Percentiles rank a stretch among this genome's conserved stretches.
Evolutionary conservation across 2,888 invertebrate species (phyloP).

Genomic region (Barypeithes pellucidus): DNA sequence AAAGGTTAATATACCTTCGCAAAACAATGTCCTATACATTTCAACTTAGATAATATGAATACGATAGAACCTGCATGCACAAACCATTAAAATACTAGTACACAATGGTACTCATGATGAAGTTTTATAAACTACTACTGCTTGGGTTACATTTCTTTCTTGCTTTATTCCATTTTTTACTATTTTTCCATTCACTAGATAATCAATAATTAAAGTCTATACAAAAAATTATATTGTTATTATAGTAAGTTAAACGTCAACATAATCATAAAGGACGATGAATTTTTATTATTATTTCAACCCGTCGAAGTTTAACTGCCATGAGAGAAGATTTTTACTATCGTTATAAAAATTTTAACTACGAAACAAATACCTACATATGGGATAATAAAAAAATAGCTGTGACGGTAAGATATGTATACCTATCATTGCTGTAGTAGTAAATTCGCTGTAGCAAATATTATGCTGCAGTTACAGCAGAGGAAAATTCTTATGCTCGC

Average conservation of each 20-base stretch:
- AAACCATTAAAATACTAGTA: slow-evolving; percentile 49
- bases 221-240: slow-evolving; percentile 34
- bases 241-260: neutral
- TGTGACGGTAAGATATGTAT: too few species aligned
- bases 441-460: too few species aligned
- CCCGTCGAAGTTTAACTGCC: neutral
- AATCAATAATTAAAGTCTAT: slow-evolving; percentile 34
- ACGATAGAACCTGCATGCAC: slow-evolving; percentile 48
- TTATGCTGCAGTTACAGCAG: too few species aligned
- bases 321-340: too few species aligned
- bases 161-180: slow-evolving; percentile 39
- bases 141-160: slow-evolving; percentile 33
- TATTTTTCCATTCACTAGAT: slow-evolving; percentile 36
- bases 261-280: neutral
- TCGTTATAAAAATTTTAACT: too few species aligned
- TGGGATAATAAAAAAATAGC: too few species aligned
- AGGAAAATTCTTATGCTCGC: too few species aligned
- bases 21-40: slow-evolving; percentile 40
- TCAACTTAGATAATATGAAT: slow-evolving; percentile 51
- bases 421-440: too few species aligned
- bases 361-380: too few species aligned
- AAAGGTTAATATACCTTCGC: slow-evolving; percentile 47
- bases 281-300: slow-evolving; percentile 14
- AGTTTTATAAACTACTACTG: slow-evolving; percentile 37
- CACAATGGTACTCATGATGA: slow-evolving; percentile 42